Base-by-base conservation (phyloP, 2,797 vertebrate genomes). In the Hozukius guyotensis region DNA sequence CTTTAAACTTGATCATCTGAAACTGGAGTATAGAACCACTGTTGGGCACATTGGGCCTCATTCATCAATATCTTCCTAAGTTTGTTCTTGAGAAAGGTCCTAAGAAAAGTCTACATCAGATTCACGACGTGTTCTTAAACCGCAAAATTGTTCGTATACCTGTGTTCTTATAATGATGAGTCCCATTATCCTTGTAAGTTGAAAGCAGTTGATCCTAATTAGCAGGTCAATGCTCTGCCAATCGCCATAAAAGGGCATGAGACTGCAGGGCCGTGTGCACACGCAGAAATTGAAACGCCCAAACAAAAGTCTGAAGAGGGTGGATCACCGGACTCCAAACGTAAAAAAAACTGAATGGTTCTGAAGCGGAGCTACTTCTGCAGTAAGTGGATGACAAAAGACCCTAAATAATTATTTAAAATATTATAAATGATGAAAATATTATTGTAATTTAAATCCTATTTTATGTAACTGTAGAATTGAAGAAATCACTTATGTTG, bases 301-400 rank as follows among this genome's bases (percentile, higher is more conserved):
- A 11, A 46, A 3, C n/a, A 5, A 24, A 53, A 55, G 52, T 55
- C n/a, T 24, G 0, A 22, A 55, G 0, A 22, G n/a, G 22, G n/a
- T 20, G 2, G 52, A 55, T 22, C 0, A 24, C 22, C n/a, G 11
- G 0, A 55, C 52, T 55, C 22, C 0, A 55, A 24, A 24, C 0
- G 0, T 24, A 12, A 55, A 12, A 22, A 1, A 6, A 55, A 5
- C n/a, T 49, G 42, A 49, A 49, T 49, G 16, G 42, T 49, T 1
- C 16, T 49, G 42, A 46, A 46, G 42, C 6, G 5, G 53, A 55
- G 53, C 22, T 24, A 55, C 55, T 14, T 56, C 53, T 56, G 53
- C 1, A 12, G 53, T 22, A 57, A 55, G n/a, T 24, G 53, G 22
- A 22, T 1, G n/a, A 25, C 55, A 55, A 3, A 29, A 2, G 3